Conservation (phyloP, 2,797 vertebrate species). For the Hippopotamyrus pictus region DNA sequence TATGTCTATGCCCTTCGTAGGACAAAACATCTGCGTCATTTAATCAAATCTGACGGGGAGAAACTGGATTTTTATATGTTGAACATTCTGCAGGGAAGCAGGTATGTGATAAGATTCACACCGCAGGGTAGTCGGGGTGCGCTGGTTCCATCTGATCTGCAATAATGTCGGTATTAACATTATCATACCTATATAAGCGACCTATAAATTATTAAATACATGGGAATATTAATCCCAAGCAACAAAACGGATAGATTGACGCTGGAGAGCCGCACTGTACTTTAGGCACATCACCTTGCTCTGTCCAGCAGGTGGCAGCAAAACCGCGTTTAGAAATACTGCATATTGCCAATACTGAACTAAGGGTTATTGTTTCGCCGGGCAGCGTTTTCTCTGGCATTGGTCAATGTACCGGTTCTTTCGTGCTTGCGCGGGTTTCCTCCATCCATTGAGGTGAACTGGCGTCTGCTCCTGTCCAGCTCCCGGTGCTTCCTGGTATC, state of each 20-base stretch:
- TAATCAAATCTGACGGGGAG: background rate
- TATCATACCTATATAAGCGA: background rate
- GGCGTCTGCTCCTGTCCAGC: background rate
- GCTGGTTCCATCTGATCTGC: background rate
- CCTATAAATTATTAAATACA: background rate
- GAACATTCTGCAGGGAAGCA: background rate
- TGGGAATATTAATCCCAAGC: background rate
- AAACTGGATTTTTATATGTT: background rate
- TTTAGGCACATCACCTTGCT: background rate
- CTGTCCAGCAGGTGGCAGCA: slow-evolving; percentile 7
- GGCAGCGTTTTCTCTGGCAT: background rate
- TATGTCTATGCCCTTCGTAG: background rate
- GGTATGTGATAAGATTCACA: background rate
- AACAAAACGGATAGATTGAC: background rate
- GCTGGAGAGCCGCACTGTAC: background rate
- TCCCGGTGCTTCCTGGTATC: background rate
- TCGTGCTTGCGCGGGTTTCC: background rate
- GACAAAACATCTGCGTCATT: background rate
- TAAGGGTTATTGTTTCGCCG: background rate
- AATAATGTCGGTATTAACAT: background rate
- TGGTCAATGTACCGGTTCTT: background rate
- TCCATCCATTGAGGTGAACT: background rate
- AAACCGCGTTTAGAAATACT: background rate
- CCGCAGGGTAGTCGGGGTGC: background rate
- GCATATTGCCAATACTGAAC: background rate